phyloP scores from a whole-genome alignment of 2,797 vertebrate genomes.

The Typhlichthys eigenmanni region DNA sequence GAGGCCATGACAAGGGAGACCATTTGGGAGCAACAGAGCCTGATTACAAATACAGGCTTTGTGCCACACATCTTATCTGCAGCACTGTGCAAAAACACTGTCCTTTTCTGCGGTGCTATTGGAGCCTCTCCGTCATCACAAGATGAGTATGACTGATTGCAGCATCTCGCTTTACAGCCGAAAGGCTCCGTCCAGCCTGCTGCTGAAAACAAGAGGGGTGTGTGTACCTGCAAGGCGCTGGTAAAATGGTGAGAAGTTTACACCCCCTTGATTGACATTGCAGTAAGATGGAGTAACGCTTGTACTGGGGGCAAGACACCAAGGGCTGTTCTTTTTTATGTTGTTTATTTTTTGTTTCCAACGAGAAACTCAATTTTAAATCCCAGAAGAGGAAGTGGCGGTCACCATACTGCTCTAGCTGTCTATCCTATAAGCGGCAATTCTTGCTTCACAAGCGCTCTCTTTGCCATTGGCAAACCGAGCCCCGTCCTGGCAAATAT shows the following conservation, averaged over 20 bases:
- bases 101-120: constrained; percentile 26
- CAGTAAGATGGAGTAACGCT: constrained; percentile 36
- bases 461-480: constrained; percentile 61
- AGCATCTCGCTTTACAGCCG: constrained; percentile 40
- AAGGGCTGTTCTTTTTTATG: constrained; percentile 12
- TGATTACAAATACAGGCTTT: constrained; percentile 60
- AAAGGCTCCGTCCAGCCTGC: constrained; percentile 31
- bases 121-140: constrained; percentile 30
- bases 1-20: constrained; percentile 74
- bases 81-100: constrained; percentile 25
- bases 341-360: neutral
- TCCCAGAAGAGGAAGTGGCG: constrained; percentile 62
- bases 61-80: constrained; percentile 38
- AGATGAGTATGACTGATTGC: constrained; percentile 31
- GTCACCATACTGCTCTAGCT: constrained; percentile 51
- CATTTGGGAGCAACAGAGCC: constrained; percentile 72
- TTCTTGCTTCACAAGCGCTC: constrained; percentile 61
- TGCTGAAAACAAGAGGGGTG: constrained; percentile 21
- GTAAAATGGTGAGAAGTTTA: constrained; percentile 40
- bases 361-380: constrained; percentile 57
- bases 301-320: constrained; percentile 24
- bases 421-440: constrained; percentile 61
- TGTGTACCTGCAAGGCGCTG: constrained; percentile 37
- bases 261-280: constrained; percentile 44
- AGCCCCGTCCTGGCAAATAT: constrained; percentile 58